Conservation (phyloP, 1,140 invertebrate species). For the Laupala kohalensis region DNA sequence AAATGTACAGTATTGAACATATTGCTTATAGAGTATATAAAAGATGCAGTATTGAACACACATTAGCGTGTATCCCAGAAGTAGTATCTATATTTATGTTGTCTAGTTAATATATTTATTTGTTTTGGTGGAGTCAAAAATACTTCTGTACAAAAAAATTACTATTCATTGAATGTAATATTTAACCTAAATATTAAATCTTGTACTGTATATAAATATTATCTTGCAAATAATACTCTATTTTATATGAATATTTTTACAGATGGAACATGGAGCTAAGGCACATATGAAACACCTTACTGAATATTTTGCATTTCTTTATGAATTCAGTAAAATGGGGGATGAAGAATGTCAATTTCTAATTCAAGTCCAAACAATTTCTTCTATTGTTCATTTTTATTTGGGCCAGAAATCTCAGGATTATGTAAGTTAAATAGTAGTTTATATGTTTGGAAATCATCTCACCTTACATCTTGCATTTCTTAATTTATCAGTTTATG, state of each 20-base stretch:
- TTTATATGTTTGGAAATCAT: not conserved
- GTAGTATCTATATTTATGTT: too few species aligned
- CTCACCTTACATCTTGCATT: not conserved
- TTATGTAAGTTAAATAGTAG: conserved; percentile 32
- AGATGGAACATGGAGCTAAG: conserved; percentile 79
- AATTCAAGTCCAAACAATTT: conserved; percentile 72
- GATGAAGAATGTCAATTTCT: conserved; percentile 83
- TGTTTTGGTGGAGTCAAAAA: too few species aligned
- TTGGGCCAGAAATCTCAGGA: conserved; percentile 62
- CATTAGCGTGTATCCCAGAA: too few species aligned
- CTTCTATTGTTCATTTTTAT: conserved; percentile 84
- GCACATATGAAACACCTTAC: conserved; percentile 74
- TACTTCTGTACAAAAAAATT: too few species aligned
- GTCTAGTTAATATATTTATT: too few species aligned
- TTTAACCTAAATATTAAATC: not conserved
- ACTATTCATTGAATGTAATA: not conserved
- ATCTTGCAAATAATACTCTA: not conserved
- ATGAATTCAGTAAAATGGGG: conserved; percentile 90
- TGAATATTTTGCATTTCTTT: conserved; percentile 82
- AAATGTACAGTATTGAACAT: too few species aligned
- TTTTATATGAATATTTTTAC: conserved; percentile 11
- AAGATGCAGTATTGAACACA: too few species aligned
- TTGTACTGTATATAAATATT: not conserved
- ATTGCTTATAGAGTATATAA: too few species aligned
- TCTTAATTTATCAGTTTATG: not conserved